Conservation (phyloP, 2,113 vertebrate species). For the Mastomys coucha region DNA sequence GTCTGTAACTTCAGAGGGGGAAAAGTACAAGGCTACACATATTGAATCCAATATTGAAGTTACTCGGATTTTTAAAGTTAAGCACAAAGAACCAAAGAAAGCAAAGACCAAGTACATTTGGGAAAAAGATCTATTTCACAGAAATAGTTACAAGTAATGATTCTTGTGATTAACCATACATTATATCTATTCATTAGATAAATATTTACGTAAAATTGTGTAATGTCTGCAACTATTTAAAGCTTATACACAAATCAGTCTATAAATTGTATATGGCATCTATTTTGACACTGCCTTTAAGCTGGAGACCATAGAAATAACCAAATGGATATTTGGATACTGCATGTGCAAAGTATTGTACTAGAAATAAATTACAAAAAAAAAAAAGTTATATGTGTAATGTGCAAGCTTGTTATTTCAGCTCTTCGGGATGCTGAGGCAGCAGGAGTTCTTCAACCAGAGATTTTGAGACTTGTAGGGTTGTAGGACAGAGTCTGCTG, state of each 20-base stretch:
- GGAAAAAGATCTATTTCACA: neutral
- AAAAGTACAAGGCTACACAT: neutral
- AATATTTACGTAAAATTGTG: neutral
- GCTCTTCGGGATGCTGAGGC: neutral
- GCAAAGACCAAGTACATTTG: neutral
- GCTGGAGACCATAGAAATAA: neutral
- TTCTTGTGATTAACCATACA: slow-evolving; percentile 2
- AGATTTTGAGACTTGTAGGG: neutral
- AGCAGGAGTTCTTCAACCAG: neutral
- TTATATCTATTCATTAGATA: slow-evolving; percentile 7
- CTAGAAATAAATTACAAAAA: neutral
- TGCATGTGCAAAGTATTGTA: neutral
- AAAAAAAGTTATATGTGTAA: neutral
- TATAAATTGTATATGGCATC: neutral
- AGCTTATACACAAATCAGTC: slow-evolving; percentile 3
- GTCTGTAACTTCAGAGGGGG: neutral
- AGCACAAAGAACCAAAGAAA: slow-evolving; percentile 19
- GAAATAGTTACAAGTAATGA: slow-evolving; percentile 19
- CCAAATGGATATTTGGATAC: neutral
- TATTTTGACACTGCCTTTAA: slow-evolving; percentile 15
- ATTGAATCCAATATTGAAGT: neutral
- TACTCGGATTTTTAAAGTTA: slow-evolving; percentile 7
- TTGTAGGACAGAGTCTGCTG: no score
- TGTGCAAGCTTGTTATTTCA: neutral
- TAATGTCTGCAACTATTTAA: slow-evolving; percentile 47